Conservation (phyloP, 2,113 vertebrate genomes). For the Eclectus roratus region DNA sequence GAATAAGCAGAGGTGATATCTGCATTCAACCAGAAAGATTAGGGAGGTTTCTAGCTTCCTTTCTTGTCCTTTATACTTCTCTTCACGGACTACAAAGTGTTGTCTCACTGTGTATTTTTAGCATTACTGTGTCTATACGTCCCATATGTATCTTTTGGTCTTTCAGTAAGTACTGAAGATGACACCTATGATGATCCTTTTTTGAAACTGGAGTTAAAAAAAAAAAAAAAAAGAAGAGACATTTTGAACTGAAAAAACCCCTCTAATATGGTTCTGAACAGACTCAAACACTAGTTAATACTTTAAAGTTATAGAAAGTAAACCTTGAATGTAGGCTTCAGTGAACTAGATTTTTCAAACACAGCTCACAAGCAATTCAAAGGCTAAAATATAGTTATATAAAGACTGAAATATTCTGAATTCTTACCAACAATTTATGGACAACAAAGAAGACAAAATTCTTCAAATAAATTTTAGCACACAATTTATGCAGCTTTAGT, state of each 20-base stretch:
- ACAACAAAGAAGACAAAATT: not conserved
- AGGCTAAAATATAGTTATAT: not conserved
- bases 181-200: not conserved
- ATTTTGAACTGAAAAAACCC: not conserved
- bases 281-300: not conserved
- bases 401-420: not conserved
- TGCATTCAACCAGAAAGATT: not conserved
- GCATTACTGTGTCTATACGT: not conserved
- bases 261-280: not conserved
- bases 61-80: not conserved
- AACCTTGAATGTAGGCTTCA: not conserved
- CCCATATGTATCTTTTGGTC: not conserved
- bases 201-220: not conserved
- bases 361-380: not conserved
- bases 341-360: not conserved
- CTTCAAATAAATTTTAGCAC: not conserved
- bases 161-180: not conserved
- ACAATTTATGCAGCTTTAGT: not conserved
- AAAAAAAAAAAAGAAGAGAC: fast-evolving
- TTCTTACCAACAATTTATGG: not conserved
- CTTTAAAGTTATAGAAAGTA: not conserved
- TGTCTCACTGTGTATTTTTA: not conserved
- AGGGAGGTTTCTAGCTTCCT: not conserved
- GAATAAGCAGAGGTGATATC: not conserved
- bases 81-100: not conserved